Base-by-base conservation (phyloP, 2,888 invertebrate species). In the Aleiodes leptofemur region DNA sequence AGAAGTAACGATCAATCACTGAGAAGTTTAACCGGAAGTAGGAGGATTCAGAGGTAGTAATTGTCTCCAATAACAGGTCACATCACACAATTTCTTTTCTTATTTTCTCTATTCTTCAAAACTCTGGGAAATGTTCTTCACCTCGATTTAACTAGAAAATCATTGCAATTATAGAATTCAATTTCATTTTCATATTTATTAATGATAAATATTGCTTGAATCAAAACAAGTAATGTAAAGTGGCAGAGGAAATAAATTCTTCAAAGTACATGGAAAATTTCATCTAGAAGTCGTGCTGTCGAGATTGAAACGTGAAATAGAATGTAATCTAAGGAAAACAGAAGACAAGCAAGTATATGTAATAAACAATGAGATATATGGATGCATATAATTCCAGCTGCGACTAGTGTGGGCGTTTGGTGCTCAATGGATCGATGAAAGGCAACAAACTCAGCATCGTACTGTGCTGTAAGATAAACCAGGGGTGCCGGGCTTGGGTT, bases 391-490 rank as follows among this genome's bases (percentile, higher is more conserved):
- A 64, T 48, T 64, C 64, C 64, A 64, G 64, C 64, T 64, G 64
- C 56, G 16, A 57, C 56, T 56, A 14, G 43, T 69, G 69, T 64
- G 66, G 66, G 51, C 51, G 72, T 59, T 50, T 29, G 53, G 51
- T 53, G 72, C 43, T 59, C 50, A 34, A 61, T 31, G 68, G 50
- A 59, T 59, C 71, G 61, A 55, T 71, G 71, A 70, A 64, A 70
- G 48, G 51, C 59, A 72, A 72, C 59, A 61, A 64, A 72, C 55
- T 51, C 38, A 14, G 69, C 23, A 64, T 64, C 55, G 70, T 64
- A 70, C 29, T 53, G 59, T 50, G 23, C 48, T 51, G 71, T 77
- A 75, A 76, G 77, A 77, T 79, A 76, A 78, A 73, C 69, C 43
- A 68, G 9, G 53, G 77, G 74, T 71, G 72, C 69, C 56, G 61